Conservation (phyloP, 1,140 invertebrate species). For the Drosophila teissieri region DNA sequence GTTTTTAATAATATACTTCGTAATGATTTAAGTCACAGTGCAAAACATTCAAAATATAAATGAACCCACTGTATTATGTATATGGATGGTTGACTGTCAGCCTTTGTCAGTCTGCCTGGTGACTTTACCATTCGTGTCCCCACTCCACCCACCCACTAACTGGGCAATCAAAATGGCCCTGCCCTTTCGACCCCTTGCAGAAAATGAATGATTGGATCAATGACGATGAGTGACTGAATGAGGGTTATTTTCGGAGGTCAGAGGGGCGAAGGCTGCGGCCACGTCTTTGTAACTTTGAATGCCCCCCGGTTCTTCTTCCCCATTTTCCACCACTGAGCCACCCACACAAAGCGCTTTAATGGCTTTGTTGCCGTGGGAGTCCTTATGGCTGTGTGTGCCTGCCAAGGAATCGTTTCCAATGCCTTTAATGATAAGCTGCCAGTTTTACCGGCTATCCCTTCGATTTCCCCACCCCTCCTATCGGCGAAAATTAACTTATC, state of each 20-base stretch:
- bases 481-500: constrained; percentile 78
- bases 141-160: constrained; percentile 16
- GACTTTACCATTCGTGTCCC: constrained; percentile 6
- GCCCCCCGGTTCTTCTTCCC: constrained; percentile 2
- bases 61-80: constrained; percentile 15
- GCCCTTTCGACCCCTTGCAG: constrained; percentile 17
- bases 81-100: constrained; percentile 27
- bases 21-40: too few relatives aligned
- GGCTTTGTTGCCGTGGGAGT: constrained; percentile 71
- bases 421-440: constrained; percentile 49
- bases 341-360: constrained; percentile 59
- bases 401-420: constrained; percentile 17
- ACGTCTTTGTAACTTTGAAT: constrained; percentile 10
- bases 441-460: neutral
- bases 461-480: constrained; percentile 10
- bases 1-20: too few relatives aligned
- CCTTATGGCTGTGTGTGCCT: constrained; percentile 20
- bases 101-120: constrained; percentile 8
- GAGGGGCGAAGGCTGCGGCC: constrained; percentile 6
- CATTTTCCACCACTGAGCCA: neutral
- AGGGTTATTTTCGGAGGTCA: constrained; percentile 21
- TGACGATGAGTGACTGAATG: constrained; percentile 62
- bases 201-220: constrained; percentile 76
- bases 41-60: neutral
- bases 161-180: constrained; percentile 57